Conservation (phyloP, 1,140 invertebrate species). For the Brachionus manjavacas region DNA sequence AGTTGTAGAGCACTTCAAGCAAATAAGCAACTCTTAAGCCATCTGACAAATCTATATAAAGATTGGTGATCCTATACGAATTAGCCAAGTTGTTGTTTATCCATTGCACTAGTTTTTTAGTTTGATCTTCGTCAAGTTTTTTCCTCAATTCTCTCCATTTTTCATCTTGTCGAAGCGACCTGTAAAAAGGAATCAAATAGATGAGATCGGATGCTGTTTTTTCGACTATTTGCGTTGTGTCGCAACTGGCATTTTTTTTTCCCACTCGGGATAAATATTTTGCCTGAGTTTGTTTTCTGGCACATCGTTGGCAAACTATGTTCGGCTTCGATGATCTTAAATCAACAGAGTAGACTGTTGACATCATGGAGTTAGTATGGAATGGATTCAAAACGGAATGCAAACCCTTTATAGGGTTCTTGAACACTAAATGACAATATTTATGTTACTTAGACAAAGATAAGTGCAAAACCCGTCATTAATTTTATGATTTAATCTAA, state of each 20-base stretch:
- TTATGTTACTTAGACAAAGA: neutral
- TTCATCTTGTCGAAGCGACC: neutral
- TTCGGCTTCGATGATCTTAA: neutral
- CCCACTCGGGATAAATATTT: neutral
- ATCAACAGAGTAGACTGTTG: neutral
- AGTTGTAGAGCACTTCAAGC: slow-evolving; percentile 1
- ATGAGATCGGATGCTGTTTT: neutral
- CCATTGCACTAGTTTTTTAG: neutral
- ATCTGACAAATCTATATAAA: neutral
- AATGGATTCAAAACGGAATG: neutral
- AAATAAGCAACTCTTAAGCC: neutral
- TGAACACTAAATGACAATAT: neutral
- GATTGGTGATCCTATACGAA: neutral
- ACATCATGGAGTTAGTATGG: neutral
- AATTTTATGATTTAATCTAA: slow-evolving; percentile 2
- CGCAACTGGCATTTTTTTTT: neutral
- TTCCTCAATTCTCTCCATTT: neutral
- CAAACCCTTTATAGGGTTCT: neutral
- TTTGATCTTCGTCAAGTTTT: neutral
- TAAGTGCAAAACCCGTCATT: neutral
- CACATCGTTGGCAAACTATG: neutral
- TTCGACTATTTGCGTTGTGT: neutral
- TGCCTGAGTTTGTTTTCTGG: neutral
- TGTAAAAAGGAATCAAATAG: slow-evolving; percentile 10
- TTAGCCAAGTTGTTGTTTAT: neutral